These are phyloP conservation scores for Acomys russatus DNA, from an alignment of 2,797 vertebrate genomes.

Conservation along the genomic window DNA sequence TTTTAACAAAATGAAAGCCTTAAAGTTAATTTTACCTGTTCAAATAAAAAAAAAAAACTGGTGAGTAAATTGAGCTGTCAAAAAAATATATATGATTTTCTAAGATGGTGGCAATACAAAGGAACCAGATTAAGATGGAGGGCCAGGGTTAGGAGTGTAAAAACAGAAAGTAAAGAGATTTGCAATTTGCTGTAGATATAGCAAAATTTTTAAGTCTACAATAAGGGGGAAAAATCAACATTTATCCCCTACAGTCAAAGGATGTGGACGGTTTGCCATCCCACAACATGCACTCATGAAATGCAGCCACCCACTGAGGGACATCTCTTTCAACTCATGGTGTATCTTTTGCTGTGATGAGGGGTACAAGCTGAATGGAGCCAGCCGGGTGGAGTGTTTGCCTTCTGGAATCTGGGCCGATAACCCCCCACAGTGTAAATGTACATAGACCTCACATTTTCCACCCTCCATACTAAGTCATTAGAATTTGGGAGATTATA, in stretches of 20 bases:
- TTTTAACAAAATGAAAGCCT: neutral
- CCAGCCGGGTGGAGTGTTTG: constrained; percentile 85
- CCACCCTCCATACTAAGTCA: neutral
- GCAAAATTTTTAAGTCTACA: neutral
- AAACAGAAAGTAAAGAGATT: neutral
- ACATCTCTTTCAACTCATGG: constrained; percentile 86
- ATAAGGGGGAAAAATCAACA: neutral
- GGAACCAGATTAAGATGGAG: neutral
- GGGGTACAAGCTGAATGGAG: constrained; percentile 87
- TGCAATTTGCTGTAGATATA: neutral
- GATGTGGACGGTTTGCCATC: constrained; percentile 50
- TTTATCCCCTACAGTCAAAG: constrained; percentile 63
- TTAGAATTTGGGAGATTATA: neutral
- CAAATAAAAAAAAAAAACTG: neutral
- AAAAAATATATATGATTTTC: neutral
- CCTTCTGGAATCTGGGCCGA: constrained; percentile 88
- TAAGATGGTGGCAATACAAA: neutral
- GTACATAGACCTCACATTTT: constrained; percentile 34
- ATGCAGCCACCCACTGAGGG: constrained; percentile 85
- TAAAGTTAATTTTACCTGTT: neutral
- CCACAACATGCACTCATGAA: constrained; percentile 78
- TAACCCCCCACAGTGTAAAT: constrained; percentile 88
- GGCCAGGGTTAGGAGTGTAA: no score
- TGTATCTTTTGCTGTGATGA: constrained; percentile 90
- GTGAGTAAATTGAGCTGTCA: neutral